A percentile compares a stretch with the other conserved stretches of the same genome.
Conservation (phyloP, 2,113 vertebrate genomes). For the Ceratotherium simum region DNA sequence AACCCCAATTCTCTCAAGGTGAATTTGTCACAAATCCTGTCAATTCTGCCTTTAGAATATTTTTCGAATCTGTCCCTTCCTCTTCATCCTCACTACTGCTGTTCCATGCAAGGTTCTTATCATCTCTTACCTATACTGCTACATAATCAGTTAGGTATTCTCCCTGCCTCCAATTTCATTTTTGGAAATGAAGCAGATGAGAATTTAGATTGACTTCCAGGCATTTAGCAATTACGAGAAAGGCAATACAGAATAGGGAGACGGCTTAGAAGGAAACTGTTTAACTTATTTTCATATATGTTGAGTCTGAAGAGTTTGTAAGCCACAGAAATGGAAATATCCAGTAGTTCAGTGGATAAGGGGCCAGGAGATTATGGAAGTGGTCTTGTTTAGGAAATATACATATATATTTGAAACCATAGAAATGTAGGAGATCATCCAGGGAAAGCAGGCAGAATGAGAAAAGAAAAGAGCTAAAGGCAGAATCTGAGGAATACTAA, state of each 20-base stretch:
- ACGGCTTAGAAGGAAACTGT: not conserved
- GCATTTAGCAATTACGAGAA: not conserved
- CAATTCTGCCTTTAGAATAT: not conserved
- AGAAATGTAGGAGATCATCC: not conserved
- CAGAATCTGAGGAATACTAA: not conserved
- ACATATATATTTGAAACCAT: not conserved
- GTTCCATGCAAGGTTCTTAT: not conserved
- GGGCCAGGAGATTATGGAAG: not conserved
- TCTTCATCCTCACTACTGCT: not conserved
- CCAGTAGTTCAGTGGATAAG: not conserved
- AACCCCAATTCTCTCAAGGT: not conserved
- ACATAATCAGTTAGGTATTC: not conserved
- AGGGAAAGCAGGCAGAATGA: not conserved
- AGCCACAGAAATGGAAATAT: not conserved
- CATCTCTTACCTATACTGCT: not conserved
- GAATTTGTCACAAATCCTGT: not conserved
- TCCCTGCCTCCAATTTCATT: not conserved
- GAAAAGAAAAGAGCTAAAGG: not conserved
- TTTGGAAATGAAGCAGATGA: not conserved
- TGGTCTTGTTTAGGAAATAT: not conserved
- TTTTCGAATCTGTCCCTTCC: not conserved
- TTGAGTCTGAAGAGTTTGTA: not conserved
- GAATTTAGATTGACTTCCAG: not conserved
- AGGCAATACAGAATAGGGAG: not conserved
- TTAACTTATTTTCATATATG: not conserved